Base-by-base conservation (phyloP, 2,113 vertebrate species). In the Acinonyx jubatus region DNA sequence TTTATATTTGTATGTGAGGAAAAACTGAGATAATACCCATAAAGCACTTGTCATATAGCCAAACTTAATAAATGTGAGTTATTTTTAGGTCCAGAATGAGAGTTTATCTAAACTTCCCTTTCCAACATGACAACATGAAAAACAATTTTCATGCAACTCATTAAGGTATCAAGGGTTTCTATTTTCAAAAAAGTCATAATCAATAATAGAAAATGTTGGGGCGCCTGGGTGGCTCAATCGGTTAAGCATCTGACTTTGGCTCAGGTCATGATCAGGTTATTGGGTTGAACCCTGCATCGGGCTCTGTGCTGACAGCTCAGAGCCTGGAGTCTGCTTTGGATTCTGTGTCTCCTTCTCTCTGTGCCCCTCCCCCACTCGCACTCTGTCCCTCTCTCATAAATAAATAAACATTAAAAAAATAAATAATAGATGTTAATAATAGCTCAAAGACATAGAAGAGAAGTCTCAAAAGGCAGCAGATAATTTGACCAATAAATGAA, bases 171-270 rank as follows among this genome's bases (percentile, higher is more conserved):
- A 68, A 95, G 78, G 16, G 31, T 69, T 82, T 95, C 66, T 61
- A 89, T 79, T 84, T 96, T 92, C 36, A 96, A 95, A 66, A 90
- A 96, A 52, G 33, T 85, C 50, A 81, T 90, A 68, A 95, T 93
- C 84, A 87, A 88, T 87, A 92, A 76, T 65, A 91, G 38, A 81
- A 61, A 25, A 61, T 19, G 21, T 61, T 61, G 57, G 21, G 21
- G 21, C 21, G 1, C 57, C 8, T 23, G 57, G 57, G 57, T 61
- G 21, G 57, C 57, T 61, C 57, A 61, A 21, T 61, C 23, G 3
- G 7, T 61, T 23, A 61, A 61, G 57, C 57, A 61, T 61, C 57
- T 8, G 21, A 61, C 8, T 3, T 61, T 3, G 21, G 57, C 21
- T 61, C 5, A 61, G 57, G 57, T 61, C 57, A 23, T 19, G 21